Percentiles rank a stretch among this genome's conserved stretches.
Conservation (phyloP, 2,888 invertebrate species). For the Plemyria rubiginata region DNA sequence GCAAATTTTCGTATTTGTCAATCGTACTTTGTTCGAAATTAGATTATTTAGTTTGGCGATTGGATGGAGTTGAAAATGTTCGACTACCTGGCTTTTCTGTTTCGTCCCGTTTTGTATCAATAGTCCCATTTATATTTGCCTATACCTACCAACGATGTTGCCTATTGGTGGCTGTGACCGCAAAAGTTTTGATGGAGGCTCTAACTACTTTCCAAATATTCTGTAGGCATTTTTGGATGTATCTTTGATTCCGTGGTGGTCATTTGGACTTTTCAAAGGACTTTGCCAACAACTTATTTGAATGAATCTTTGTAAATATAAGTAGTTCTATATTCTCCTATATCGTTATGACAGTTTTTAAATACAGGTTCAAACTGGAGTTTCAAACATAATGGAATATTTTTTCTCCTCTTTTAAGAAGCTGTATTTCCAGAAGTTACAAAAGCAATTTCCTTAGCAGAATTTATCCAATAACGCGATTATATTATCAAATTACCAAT, state of each 20-base stretch:
- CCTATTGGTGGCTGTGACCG: constrained; percentile 34
- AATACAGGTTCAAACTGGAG: too few relatives aligned
- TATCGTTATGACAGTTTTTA: too few relatives aligned
- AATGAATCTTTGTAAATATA: background rate
- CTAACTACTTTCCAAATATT: constrained; percentile 34
- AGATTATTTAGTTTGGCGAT: constrained; percentile 82
- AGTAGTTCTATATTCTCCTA: background rate
- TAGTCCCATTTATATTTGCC: constrained; percentile 33
- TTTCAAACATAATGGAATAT: background rate
- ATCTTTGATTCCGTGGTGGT: constrained; percentile 22
- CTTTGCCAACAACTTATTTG: constrained; percentile 1
- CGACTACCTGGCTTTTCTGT: constrained; percentile 46
- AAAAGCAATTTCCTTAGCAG: constrained; percentile 24
- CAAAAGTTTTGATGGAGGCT: constrained; percentile 35
- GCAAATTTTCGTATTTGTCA: constrained; percentile 73
- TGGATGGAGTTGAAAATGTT: constrained; percentile 71
- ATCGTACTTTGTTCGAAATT: constrained; percentile 77
- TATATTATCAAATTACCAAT: constrained; percentile 57
- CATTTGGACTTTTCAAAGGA: constrained; percentile 10
- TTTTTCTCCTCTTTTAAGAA: background rate
- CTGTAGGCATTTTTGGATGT: constrained; percentile 29
- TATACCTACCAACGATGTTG: constrained; percentile 16
- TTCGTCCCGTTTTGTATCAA: constrained; percentile 38
- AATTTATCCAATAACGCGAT: constrained; percentile 41
- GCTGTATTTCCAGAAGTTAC: background rate